Percentiles rank a stretch among this genome's conserved stretches.
Conservation (phyloP, 2,888 invertebrate genomes). For the Octodonta nipae region DNA sequence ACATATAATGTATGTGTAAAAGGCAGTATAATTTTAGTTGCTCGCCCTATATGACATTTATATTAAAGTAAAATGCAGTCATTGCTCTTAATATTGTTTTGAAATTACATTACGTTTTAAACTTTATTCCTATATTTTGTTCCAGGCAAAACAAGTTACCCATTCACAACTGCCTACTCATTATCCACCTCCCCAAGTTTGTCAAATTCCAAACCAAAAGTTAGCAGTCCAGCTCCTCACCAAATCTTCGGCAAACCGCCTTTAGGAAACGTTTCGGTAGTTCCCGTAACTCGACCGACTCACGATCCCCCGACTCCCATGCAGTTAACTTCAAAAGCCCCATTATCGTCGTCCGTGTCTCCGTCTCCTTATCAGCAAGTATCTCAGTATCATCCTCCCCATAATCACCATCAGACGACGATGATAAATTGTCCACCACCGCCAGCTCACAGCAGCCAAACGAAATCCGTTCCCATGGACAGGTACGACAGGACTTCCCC, state of each 20-base stretch:
- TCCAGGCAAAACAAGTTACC: constrained; percentile 27
- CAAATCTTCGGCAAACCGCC: constrained; percentile 57
- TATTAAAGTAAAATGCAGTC: background rate
- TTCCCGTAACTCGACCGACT: constrained; percentile 39
- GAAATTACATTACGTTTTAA: no score
- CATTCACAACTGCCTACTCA: constrained; percentile 34
- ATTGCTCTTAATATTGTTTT: no score
- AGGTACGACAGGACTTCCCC: constrained; percentile 14
- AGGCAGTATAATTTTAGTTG: no score
- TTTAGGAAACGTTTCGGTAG: constrained; percentile 41
- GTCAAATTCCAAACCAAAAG: constrained; percentile 44
- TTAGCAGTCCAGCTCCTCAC: constrained; percentile 64
- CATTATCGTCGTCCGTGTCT: constrained; percentile 34
- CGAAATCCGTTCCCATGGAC: constrained; percentile 15
- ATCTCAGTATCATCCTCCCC: constrained; percentile 36
- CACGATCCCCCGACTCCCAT: constrained; percentile 34
- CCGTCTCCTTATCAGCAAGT: constrained; percentile 39
- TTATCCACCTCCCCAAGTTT: background rate
- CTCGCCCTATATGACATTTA: no score
- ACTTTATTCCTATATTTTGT: constrained; percentile 4
- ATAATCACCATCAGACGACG: constrained; percentile 30
- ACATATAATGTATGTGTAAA: no score
- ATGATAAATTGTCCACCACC: constrained; percentile 39
- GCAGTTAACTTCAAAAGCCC: constrained; percentile 44
- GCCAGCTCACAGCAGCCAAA: constrained; percentile 40